Evolutionary conservation across 2,113 vertebrate species (phyloP).

Genomic region (Saguinus midas): DNA sequence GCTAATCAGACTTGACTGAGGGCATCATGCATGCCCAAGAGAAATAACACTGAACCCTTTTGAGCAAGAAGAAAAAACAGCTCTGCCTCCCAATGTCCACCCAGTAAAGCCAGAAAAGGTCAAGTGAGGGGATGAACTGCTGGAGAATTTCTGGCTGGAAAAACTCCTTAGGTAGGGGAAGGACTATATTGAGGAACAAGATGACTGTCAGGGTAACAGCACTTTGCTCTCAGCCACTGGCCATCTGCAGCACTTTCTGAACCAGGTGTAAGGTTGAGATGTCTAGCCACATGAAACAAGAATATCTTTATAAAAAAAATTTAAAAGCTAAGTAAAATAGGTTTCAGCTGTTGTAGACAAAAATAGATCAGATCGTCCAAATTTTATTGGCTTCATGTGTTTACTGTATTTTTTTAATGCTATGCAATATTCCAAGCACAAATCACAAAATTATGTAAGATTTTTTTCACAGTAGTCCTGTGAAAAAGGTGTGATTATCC

Average conservation of each 20-base stretch:
- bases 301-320: background rate
- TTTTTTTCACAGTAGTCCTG: background rate
- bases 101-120: background rate
- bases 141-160: background rate
- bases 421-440: background rate
- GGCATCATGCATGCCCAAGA: background rate
- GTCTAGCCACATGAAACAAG: background rate
- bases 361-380: background rate
- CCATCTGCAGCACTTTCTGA: background rate
- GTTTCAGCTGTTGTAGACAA: background rate
- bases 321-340: background rate
- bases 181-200: background rate
- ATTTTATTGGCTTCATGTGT: background rate
- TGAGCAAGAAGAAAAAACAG: background rate
- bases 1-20: background rate
- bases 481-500: background rate
- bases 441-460: background rate
- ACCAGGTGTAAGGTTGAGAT: background rate
- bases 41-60: background rate
- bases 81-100: background rate
- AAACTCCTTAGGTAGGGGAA: background rate
- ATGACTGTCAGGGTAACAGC: background rate
- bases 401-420: background rate
- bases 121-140: background rate
- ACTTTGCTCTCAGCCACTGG: background rate